Percentiles rank a stretch among this genome's conserved stretches.
Evolutionary conservation across 1,140 invertebrate genomes (phyloP).

Genomic region (Solenopsis invicta): DNA sequence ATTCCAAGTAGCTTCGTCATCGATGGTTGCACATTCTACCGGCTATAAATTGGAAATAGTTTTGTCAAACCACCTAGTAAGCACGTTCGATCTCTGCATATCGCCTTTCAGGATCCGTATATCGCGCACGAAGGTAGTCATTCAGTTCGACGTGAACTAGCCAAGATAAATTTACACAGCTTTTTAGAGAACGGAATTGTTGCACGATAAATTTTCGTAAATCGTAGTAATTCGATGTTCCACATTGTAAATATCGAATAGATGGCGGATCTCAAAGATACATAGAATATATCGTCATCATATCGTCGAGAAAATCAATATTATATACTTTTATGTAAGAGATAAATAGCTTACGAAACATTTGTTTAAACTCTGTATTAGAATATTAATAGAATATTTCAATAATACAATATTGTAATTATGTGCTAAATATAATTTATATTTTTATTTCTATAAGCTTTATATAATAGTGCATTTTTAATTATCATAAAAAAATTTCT

Average conservation of each 20-base stretch:
- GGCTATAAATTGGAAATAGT: conserved; percentile 63
- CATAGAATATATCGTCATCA: not conserved
- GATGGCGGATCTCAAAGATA: not conserved
- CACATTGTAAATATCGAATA: conserved; percentile 12
- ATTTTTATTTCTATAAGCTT: not conserved
- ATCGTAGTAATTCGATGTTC: conserved; percentile 29
- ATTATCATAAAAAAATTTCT: not conserved
- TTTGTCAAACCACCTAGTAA: conserved; percentile 65
- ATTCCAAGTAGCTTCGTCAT: conserved; percentile 57
- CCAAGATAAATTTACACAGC: conserved; percentile 58
- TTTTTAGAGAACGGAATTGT: conserved; percentile 48
- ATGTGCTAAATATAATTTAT: not conserved
- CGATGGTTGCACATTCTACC: conserved; percentile 34
- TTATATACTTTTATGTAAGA: not conserved
- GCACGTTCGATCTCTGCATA: conserved; percentile 55
- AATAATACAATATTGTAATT: not conserved
- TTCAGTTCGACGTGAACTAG: conserved; percentile 46
- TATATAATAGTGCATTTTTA: not conserved
- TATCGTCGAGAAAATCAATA: not conserved
- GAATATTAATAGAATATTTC: not conserved
- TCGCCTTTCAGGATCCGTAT: conserved; percentile 10
- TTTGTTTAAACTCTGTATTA: conserved; percentile 3
- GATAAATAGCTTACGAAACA: not conserved
- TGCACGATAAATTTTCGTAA: conserved; percentile 8
- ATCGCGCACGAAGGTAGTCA: conserved; percentile 46